Conservation (phyloP, 2,797 vertebrate genomes). For the Scolopax rusticola region DNA sequence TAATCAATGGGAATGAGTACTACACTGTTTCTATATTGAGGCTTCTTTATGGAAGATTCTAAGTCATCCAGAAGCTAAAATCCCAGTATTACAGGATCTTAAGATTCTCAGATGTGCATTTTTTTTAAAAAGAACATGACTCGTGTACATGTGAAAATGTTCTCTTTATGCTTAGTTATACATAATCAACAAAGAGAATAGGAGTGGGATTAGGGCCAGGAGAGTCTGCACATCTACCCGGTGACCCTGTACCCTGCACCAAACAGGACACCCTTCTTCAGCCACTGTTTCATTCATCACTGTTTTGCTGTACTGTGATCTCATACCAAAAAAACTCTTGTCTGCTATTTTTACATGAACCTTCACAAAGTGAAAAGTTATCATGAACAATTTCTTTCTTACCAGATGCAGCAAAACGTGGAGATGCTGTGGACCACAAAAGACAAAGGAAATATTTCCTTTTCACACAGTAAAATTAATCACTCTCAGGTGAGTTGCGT, state of each 20-base stretch:
- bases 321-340: not conserved
- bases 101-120: not conserved
- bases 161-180: not conserved
- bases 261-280: not conserved
- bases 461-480: not conserved
- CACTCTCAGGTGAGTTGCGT: rapidly evolving
- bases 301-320: not conserved
- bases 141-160: not conserved
- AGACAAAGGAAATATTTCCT: not conserved
- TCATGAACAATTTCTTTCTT: not conserved
- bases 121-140: not conserved
- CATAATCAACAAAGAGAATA: not conserved
- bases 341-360: not conserved
- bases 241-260: not conserved
- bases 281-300: not conserved
- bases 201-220: not conserved
- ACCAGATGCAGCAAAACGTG: not conserved
- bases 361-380: not conserved
- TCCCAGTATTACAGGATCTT: not conserved
- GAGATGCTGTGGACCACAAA: not conserved
- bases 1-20: not conserved
- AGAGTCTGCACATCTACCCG: not conserved
- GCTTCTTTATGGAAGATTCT: not conserved
- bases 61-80: not conserved
- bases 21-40: not conserved